Evolutionary conservation across 2,797 vertebrate species (phyloP).

Genomic region (Apodemus agrarius): DNA sequence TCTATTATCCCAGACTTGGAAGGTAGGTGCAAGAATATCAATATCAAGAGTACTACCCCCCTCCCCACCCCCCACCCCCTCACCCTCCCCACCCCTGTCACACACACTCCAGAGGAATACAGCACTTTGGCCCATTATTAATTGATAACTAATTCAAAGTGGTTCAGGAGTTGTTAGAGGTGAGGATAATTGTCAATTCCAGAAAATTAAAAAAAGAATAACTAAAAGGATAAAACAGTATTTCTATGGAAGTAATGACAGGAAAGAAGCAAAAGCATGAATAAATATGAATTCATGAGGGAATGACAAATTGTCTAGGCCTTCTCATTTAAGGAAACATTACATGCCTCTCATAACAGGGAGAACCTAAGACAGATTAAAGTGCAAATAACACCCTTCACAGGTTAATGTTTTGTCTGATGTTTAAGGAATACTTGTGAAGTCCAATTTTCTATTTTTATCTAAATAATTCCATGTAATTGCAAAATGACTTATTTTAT

Average conservation of each 20-base stretch:
- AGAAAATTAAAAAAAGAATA: not conserved
- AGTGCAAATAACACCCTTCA: conserved; percentile 4
- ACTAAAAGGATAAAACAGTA: not conserved
- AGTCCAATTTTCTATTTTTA: not conserved
- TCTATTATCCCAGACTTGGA: not conserved
- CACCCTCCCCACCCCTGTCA: not conserved
- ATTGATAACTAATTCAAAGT: not conserved
- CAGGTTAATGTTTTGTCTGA: not conserved
- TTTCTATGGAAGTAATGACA: not conserved
- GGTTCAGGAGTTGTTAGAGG: not conserved
- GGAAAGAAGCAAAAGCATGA: not conserved
- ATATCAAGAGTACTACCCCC: no score
- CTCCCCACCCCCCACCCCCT: no score
- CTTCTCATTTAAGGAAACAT: not conserved
- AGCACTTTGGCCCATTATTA: not conserved
- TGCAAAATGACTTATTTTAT: not conserved
- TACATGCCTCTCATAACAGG: not conserved
- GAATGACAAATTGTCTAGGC: not conserved
- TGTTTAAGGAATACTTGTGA: conserved; percentile 1
- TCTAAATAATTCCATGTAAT: conserved; percentile 11
- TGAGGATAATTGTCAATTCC: not conserved
- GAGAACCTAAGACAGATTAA: not conserved
- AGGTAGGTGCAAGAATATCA: no score
- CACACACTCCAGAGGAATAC: not conserved
- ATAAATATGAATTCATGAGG: not conserved